A percentile compares a stretch with the other conserved stretches of the same genome.
Conservation (phyloP, 2,797 vertebrate species). For the Naso thynnoides region DNA sequence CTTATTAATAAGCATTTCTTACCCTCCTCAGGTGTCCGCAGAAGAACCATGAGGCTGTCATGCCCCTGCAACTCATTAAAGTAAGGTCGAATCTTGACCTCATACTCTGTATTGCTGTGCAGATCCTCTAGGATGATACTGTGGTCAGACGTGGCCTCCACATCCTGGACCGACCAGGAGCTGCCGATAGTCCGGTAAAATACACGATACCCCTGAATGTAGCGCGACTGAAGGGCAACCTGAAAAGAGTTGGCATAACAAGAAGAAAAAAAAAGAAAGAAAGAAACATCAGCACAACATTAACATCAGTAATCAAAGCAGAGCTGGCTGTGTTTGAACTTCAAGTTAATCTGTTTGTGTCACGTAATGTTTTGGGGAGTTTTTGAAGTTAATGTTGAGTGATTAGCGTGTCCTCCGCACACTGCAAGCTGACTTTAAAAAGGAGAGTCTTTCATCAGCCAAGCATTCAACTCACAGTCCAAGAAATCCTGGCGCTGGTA, state of each 20-base stretch:
- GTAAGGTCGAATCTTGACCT: slow-evolving; percentile 93
- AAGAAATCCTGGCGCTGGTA: slow-evolving; percentile 89
- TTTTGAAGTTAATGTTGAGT: slow-evolving; percentile 53
- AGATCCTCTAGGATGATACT: slow-evolving; percentile 86
- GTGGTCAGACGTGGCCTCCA: slow-evolving; percentile 83
- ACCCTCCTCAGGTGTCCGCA: slow-evolving; percentile 92
- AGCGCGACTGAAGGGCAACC: slow-evolving; percentile 88
- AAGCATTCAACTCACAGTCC: slow-evolving; percentile 90
- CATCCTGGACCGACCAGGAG: slow-evolving; percentile 88
- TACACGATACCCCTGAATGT: slow-evolving; percentile 92
- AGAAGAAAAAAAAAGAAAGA: slow-evolving; percentile 1
- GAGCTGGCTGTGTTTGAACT: slow-evolving; percentile 21
- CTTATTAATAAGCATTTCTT: slow-evolving; percentile 48
- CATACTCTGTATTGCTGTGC: slow-evolving; percentile 87
- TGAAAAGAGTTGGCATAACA: slow-evolving; percentile 60
- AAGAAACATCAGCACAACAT: slow-evolving; percentile 8
- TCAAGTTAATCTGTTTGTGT: slow-evolving; percentile 36
- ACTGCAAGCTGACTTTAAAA: slow-evolving; percentile 41
- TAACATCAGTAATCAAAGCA: slow-evolving; percentile 24
- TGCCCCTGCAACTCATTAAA: slow-evolving; percentile 92
- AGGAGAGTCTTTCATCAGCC: slow-evolving; percentile 33
- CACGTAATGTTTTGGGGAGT: slow-evolving; percentile 30
- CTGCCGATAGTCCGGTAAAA: slow-evolving; percentile 87
- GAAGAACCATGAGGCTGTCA: slow-evolving; percentile 87
- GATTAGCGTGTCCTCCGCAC: slow-evolving; percentile 54